Evolutionary conservation across 2,888 invertebrate genomes (phyloP), one percentile per base, ranked within the genome.

Genomic region (Tethea ocularis): DNA sequence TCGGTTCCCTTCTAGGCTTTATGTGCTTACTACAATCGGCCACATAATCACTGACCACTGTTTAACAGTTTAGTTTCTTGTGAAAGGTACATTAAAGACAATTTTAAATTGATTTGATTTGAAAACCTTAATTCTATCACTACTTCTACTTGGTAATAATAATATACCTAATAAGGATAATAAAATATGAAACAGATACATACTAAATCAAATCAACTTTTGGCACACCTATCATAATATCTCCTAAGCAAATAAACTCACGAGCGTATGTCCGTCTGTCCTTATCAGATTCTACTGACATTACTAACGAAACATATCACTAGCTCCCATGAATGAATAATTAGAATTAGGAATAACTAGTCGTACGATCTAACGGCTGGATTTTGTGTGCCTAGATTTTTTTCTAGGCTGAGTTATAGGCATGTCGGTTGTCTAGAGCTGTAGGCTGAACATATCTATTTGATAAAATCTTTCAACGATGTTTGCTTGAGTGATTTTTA

Each of bases 401-500:
- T 68, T 64, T 53, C 53, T 22, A 36, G 20, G 6, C 33, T 11
- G 20, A 53, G 61, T 61, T 61, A 57, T 24, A 52, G 52, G 41
- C 41, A 26, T 55, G 24, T 38, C n/a, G 38, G 33, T 33, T 53
- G 52, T 23, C 51, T 17, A 41, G 56, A 63, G n/a, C n/a, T n/a
- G n/a, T 69, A 13, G 38, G 38, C 24, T 52, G 23, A 58, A 57
- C 52, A 58, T 38, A 52, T 52, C 51, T 56, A 51, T 61, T 64
- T 60, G 61, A 67, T 68, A 62, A 62, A 64, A 68, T 69, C 58
- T 69, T 61, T 66, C 33, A 8, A 58, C 61, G 67, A 41, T 17
- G 56, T 52, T 55, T 66, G 52, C 71, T 61, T 58, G 63, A 64
- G 68, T 58, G 63, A 58, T 58, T 61, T 68, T 62, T 64, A 69